Evolutionary conservation across 2,888 invertebrate genomes (phyloP), one percentile per base, ranked within the genome.

Genomic region (Bombylius major): DNA sequence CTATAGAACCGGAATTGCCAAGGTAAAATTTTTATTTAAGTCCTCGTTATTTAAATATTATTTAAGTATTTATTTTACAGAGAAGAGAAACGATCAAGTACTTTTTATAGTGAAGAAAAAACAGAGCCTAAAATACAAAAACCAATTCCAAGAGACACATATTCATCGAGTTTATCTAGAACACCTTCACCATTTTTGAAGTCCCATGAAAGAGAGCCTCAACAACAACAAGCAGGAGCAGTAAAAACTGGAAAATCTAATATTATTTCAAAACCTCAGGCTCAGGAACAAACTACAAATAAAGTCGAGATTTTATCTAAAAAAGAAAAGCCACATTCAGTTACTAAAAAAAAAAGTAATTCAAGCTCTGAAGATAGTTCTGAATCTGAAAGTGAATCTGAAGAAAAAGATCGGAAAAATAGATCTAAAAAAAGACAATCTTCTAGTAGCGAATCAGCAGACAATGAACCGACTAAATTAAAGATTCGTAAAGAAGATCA

Each of bases 131-230:
- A 62, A 50, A 48, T 33, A 57, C 60, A 64, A 51, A 62, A 62
- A 53, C 62, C 61, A 36, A 55, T 60, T 51, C 61, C 63, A 3
- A 64, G 65, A 50, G 67, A 63, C 58, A 62, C 84, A 68, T 86
- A 82, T 69, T 86, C 85, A 32, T 80, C 81, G 69, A 89, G 89
- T 66, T 77, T 89, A 48, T 90, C 90, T n/a, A 80, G 89, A 60
- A 90, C 89, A 1, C 89, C 90, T 13, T 89, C 90, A 14, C 89
- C 90, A 48, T 89, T 90, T 72, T 82, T 89, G 59, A 86, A 77
- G 64, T 68, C 74, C 31, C 77, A 79, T 58, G 74, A 76, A 65
- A 65, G 70, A 34, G 63, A 68, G 12, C 39, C 8, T 8, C 39
- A 42, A 42, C 39, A 42, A 11, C 49, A 50, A 46, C 49, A 42